Evolutionary conservation across 2,888 invertebrate species (phyloP), one percentile per base, ranked within the genome.

Genomic region (Caenorhabditis sp.): DNA sequence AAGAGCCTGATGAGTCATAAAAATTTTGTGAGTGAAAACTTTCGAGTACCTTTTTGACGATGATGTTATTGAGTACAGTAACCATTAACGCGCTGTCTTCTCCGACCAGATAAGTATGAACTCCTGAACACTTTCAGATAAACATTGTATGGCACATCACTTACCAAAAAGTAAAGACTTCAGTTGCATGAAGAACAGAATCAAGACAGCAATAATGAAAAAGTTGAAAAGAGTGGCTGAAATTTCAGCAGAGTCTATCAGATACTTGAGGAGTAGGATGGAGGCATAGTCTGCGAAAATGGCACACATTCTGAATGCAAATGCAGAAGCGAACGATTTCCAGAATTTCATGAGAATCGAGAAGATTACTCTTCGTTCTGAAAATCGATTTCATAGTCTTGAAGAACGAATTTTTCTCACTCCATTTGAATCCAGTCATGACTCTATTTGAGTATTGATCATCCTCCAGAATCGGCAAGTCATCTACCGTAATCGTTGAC

Each of bases 361-460:
- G 8, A 70, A 61, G 12, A 83, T 74, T 6, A 83, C 76, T 64
- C 83, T 35, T 16, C 68, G n/a, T 28, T 83, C 83, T 83, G 69
- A 61, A 79, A 68, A 35, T 22, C 49, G 10, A 49, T 16, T 58
- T 49, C 8, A 10, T 35, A 5, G 44, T 44, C 44, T 44, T 22
- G 12, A 28, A 54, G 19, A 10, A 0, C 14, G n/a, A 2, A 12
- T 22, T 10, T 54, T 26, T n/a, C 68, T 51, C 19, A 83, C 83
- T 83, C 83, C 79, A 79, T 64, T 83, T 83, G 41, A 70, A 75
- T 38, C 83, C 83, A 44, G 69, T 74, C 77, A 83, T 83, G 7
- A 83, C 51, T 51, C 49, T 31, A 22, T 54, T 31, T 6, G 74
- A 70, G 26, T 64, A 59, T 19, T 83, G 74, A 16, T 79, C 54